These are phyloP conservation scores for Nomia melanderi DNA, from an alignment of 1,140 invertebrate genomes.

Conservation along the genomic window DNA sequence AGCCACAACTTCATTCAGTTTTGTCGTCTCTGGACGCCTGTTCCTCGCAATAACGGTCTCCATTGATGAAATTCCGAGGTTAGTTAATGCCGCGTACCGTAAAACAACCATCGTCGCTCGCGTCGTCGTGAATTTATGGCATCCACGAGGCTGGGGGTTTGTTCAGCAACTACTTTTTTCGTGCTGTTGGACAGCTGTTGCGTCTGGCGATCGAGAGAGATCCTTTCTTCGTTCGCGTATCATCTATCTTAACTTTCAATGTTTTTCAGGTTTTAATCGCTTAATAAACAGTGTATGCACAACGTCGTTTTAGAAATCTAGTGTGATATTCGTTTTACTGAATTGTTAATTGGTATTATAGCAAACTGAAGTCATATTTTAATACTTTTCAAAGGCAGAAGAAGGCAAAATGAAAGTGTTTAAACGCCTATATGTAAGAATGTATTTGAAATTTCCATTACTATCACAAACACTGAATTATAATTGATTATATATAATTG, in stretches of 20 bases:
- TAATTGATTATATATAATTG: too few species aligned
- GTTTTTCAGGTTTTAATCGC: neutral
- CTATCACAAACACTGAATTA: too few species aligned
- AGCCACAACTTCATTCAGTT: neutral
- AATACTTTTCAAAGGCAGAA: too few species aligned
- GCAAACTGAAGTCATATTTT: too few species aligned
- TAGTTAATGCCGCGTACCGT: conserved; percentile 1
- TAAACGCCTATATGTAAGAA: too few species aligned
- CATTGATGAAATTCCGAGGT: conserved; percentile 17
- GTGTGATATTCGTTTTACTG: too few species aligned
- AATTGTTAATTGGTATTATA: too few species aligned
- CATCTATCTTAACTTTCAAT: neutral
- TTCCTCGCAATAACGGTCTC: conserved; percentile 8
- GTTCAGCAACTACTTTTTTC: conserved; percentile 4
- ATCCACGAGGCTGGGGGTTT: neutral
- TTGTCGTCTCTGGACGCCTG: neutral
- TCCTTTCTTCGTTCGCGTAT: neutral
- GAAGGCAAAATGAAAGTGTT: too few species aligned
- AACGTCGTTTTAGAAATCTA: too few species aligned
- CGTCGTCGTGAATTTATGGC: conserved; percentile 10
- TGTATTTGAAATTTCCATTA: too few species aligned
- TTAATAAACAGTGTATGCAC: too few species aligned
- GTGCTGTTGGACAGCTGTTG: neutral
- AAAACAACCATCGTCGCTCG: neutral
- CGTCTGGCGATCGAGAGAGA: neutral